Evolutionary conservation across 92 coral and sea anemone species (phyloP).

Genomic region (Epizoanthus scotinus): DNA sequence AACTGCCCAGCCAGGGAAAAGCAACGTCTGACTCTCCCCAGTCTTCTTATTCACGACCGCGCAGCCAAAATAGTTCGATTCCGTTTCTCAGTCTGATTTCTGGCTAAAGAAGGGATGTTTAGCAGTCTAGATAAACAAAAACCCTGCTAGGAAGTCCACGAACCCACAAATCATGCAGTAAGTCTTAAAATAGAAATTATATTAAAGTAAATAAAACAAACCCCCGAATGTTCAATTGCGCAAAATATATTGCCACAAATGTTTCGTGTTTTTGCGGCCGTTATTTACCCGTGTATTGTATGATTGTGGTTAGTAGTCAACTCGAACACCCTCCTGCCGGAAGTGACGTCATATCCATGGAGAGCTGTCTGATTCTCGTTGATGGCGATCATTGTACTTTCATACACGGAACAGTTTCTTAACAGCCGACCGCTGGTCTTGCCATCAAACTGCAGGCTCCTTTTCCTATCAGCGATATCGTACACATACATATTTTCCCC

Average conservation of each 20-base stretch:
- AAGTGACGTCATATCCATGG: conserved; percentile 57
- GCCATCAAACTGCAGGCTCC: conserved; percentile 55
- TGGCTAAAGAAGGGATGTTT: too few relatives aligned
- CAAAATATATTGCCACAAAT: conserved; percentile 14
- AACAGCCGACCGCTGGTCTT: conserved; percentile 41
- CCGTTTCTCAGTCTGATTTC: too few relatives aligned
- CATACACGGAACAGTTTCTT: conserved; percentile 47
- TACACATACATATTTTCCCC: conserved; percentile 52
- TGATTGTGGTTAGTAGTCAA: conserved; percentile 34
- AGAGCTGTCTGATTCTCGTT: conserved; percentile 47
- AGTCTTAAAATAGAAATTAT: too few relatives aligned
- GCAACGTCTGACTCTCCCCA: too few relatives aligned
- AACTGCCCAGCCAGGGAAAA: too few relatives aligned
- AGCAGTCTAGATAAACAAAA: too few relatives aligned
- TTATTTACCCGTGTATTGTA: conserved; percentile 53
- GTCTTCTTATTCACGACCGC: too few relatives aligned
- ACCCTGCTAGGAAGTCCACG: too few relatives aligned
- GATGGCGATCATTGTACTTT: conserved; percentile 47
- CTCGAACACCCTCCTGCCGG: conserved; percentile 45
- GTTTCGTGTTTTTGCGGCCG: background rate
- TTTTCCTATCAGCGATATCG: conserved; percentile 47
- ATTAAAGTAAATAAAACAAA: too few relatives aligned
- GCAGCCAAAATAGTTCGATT: too few relatives aligned
- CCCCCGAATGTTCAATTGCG: background rate
- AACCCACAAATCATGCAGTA: too few relatives aligned